Conservation (phyloP, 2,888 invertebrate species). For the Parelbella ahira region DNA sequence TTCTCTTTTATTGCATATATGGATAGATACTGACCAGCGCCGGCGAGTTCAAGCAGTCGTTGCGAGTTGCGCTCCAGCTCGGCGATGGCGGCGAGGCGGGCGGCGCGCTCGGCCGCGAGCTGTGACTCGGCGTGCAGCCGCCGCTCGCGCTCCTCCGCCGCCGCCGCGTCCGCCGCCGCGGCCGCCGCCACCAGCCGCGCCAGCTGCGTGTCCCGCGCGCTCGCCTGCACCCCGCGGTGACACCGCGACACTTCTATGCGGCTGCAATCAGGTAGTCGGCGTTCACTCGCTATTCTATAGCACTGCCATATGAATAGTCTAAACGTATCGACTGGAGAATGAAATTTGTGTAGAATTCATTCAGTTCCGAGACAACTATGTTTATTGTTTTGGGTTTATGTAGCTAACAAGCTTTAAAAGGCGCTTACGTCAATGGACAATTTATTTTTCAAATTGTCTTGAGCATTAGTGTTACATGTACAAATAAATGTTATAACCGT, state of each 20-base stretch:
- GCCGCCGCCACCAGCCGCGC: conserved; percentile 82
- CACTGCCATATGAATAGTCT: no score
- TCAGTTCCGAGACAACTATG: no score
- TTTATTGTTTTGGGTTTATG: no score
- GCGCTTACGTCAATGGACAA: no score
- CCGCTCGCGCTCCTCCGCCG: conserved; percentile 81
- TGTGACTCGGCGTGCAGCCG: conserved; percentile 80
- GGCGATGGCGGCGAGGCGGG: conserved; percentile 86
- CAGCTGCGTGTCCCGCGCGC: conserved; percentile 83
- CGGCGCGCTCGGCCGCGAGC: conserved; percentile 85
- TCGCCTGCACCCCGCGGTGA: conserved; percentile 82
- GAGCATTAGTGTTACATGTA: no score
- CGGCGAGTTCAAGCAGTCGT: conserved; percentile 82
- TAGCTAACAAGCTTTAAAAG: no score
- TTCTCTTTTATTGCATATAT: no score
- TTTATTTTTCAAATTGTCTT: no score
- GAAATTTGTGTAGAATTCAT: no score
- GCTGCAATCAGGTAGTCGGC: conserved; percentile 39
- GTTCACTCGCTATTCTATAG: no score
- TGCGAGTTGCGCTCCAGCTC: conserved; percentile 88
- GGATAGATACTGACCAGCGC: conserved; percentile 55
- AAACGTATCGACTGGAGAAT: no score
- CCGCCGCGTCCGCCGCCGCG: conserved; percentile 80
- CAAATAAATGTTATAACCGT: no score
- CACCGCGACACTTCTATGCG: conserved; percentile 70